Conservation (phyloP, 2,113 vertebrate species). For the Microcebus griseorufus region DNA sequence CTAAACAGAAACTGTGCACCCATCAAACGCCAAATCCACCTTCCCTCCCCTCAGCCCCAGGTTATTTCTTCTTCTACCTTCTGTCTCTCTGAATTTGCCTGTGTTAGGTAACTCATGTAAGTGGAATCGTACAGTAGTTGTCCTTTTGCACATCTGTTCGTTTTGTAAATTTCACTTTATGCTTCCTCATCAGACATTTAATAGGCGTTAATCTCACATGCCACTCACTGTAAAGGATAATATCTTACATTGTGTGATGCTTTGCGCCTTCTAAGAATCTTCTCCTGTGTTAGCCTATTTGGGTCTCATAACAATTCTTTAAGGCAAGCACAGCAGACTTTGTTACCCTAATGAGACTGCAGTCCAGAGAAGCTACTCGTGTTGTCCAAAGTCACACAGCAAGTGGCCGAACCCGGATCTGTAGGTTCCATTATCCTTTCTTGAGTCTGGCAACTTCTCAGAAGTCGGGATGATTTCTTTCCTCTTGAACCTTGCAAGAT, state of each 20-base stretch:
- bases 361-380: not conserved
- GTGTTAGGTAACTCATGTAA: rapidly evolving
- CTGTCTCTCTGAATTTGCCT: not conserved
- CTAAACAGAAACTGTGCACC: not conserved
- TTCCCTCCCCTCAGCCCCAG: no score
- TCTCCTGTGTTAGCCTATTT: not conserved
- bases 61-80: rapidly evolving
- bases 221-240: no score
- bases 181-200: not conserved
- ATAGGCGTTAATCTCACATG: not conserved
- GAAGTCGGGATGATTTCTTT: not conserved
- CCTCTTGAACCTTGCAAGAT: not conserved
- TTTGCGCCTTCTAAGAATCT: not conserved
- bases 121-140: not conserved
- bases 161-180: not conserved
- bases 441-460: not conserved
- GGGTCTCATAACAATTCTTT: rapidly evolving
- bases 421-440: not conserved
- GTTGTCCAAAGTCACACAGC: not conserved
- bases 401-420: rapidly evolving
- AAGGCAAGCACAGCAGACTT: not conserved
- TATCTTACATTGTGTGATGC: rapidly evolving
- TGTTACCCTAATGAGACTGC: not conserved
- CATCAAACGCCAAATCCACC: rapidly evolving
- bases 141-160: not conserved